These are phyloP conservation scores for Coccyzus lansbergi DNA, from an alignment of 2,797 vertebrate genomes.

Conservation along the genomic window DNA sequence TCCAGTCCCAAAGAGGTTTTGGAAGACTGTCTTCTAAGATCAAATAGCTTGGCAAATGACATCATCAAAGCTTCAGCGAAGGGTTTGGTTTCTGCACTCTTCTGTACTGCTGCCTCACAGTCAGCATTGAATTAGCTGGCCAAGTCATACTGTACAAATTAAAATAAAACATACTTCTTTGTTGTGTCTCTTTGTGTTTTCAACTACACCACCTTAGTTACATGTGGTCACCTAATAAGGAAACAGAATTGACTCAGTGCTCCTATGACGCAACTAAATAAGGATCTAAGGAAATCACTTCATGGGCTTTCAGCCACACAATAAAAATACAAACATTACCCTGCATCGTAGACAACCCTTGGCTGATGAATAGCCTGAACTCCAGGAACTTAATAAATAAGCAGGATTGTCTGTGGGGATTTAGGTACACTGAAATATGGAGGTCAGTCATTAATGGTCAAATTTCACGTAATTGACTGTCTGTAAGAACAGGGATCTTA, in stretches of 20 bases:
- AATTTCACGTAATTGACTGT: not conserved
- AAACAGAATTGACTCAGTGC: not conserved
- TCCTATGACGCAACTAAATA: not conserved
- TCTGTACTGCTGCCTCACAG: not conserved
- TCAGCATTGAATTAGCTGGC: not conserved
- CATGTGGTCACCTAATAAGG: not conserved
- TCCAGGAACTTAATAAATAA: not conserved
- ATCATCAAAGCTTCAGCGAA: not conserved
- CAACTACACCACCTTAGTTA: not conserved
- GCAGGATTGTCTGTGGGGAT: not conserved
- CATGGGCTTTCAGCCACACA: not conserved
- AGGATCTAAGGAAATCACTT: not conserved
- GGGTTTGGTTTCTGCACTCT: not conserved
- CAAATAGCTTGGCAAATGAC: not conserved
- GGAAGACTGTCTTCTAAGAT: not conserved
- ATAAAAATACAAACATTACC: not conserved
- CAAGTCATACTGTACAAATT: not conserved
- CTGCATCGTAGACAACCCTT: not conserved
- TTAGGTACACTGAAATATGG: not conserved
- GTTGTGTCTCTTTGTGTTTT: not conserved
- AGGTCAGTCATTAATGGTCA: not conserved
- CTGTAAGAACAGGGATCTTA: not conserved
- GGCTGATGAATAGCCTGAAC: not conserved
- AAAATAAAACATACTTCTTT: not conserved
- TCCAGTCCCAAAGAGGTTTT: accelerated